Base-by-base conservation (phyloP, 2,113 vertebrate genomes). In the Siphamia tubifer region DNA sequence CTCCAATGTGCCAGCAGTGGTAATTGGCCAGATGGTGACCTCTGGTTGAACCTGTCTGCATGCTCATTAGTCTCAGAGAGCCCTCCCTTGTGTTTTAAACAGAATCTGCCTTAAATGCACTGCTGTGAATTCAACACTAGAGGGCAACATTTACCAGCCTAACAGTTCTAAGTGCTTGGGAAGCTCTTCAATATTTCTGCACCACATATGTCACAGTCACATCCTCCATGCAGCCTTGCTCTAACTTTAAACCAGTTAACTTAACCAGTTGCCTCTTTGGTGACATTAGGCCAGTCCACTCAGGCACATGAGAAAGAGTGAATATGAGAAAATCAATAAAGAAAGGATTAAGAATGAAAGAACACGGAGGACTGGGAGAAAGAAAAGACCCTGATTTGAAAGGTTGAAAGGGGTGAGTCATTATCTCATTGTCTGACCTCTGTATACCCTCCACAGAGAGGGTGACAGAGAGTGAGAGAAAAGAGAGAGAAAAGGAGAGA, bases 1-100 rank as follows among this genome's bases (percentile, higher is more conserved):
- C 91, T 89, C 90, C 91, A 91, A 88, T 93, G 91, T 94, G 94
- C 93, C 93, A 94, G 91, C 92, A 92, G 91, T 93, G 92, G 93
- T 91, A 94, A 93, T 92, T 92, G 90, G 91, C 91, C 94, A 95
- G 94, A 95, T 95, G 94, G 94, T 94, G 94, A 95, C 94, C 94
- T 91, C 90, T 87, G 87, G 84, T 91, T 95, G 93, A 95, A 95
- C 94, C 89, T 93, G 92, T 90, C 89, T 90, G 87, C 90, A 90
- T 87, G 81, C 92, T 93, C 93, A 94, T 94, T 93, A 94, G 92
- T 93, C 93, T 83, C 82, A 52, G 64, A 39, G 75, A 81, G 63
- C 56, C 81, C 72, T 71, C 82, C 84, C 74, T 47, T 54, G 67
- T 70, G 76, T 73, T 68, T 77, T 62, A 17, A 55, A 52, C 19